Evolutionary conservation across 2,113 vertebrate genomes (phyloP).

Genomic region (Rhombomys opimus): DNA sequence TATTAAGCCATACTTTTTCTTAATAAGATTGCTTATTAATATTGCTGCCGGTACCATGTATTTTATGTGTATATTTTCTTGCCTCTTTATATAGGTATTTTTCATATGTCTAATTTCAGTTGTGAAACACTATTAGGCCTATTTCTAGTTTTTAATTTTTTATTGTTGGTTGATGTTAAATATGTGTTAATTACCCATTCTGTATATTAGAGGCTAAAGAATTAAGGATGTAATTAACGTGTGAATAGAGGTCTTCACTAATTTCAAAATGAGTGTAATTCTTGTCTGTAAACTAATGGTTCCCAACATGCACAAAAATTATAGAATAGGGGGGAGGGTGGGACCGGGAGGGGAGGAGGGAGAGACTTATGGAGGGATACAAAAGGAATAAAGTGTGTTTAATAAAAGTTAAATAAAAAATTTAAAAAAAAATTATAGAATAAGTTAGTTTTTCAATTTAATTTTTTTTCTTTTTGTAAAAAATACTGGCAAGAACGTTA

Average conservation of each 20-base stretch:
- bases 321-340: too few relatives aligned
- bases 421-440: slow-evolving; percentile 34
- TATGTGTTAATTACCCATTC: slow-evolving; percentile 23
- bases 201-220: slow-evolving; percentile 6
- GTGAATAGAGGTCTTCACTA: neutral
- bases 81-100: neutral
- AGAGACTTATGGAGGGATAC: too few relatives aligned
- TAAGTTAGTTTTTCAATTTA: slow-evolving; percentile 19
- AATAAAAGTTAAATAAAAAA: too few relatives aligned
- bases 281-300: neutral
- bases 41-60: neutral
- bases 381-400: too few relatives aligned
- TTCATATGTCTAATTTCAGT: slow-evolving; percentile 49
- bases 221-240: neutral
- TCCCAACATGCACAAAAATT: slow-evolving; percentile 45
- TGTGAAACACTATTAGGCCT: slow-evolving; percentile 7
- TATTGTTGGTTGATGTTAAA: slow-evolving; percentile 38
- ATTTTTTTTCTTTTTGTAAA: slow-evolving; percentile 4
- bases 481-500: neutral
- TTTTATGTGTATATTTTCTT: slow-evolving; percentile 46
- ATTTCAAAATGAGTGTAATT: slow-evolving; percentile 5
- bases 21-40: neutral
- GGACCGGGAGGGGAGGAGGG: too few relatives aligned
- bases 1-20: neutral
- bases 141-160: slow-evolving; percentile 30